Conservation (phyloP, 2,797 vertebrate species). For the Bradypodion pumilum region DNA sequence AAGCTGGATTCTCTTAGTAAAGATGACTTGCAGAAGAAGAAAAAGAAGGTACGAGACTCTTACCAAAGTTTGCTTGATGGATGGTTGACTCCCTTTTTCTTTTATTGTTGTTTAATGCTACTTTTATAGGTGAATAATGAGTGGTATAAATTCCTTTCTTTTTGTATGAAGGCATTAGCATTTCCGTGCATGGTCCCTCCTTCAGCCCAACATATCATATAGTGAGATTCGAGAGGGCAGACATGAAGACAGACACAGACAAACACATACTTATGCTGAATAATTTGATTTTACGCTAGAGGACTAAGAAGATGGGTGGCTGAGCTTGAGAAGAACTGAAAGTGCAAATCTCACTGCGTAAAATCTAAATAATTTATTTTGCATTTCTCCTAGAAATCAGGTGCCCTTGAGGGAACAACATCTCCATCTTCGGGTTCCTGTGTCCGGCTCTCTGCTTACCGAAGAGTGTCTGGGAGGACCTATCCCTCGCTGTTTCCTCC, state of each 20-base stretch:
- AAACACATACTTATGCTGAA: not conserved
- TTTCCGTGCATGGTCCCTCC: too few species aligned
- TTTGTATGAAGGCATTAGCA: not conserved
- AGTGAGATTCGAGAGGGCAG: not conserved
- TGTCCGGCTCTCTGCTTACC: too few species aligned
- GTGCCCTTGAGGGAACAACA: slow-evolving; percentile 50
- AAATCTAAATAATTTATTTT: not conserved
- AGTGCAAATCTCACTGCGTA: not conserved
- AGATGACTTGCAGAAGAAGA: slow-evolving; percentile 68
- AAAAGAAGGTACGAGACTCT: slow-evolving; percentile 68
- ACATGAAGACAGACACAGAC: not conserved
- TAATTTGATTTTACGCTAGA: not conserved
- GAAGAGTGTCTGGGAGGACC: too few species aligned
- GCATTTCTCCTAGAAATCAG: slow-evolving; percentile 52
- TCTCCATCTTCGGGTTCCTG: too few species aligned
- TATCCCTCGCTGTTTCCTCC: too few species aligned
- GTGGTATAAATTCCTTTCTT: not conserved
- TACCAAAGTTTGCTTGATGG: not conserved
- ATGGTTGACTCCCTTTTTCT: not conserved
- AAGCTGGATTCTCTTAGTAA: slow-evolving; percentile 42
- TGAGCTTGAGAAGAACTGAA: not conserved
- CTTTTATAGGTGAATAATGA: not conserved
- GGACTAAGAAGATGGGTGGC: not conserved
- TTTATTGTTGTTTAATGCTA: too few species aligned
- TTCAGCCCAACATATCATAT: not conserved